Base-by-base conservation (phyloP, 2,888 invertebrate genomes). In the Ceramica pisi region DNA sequence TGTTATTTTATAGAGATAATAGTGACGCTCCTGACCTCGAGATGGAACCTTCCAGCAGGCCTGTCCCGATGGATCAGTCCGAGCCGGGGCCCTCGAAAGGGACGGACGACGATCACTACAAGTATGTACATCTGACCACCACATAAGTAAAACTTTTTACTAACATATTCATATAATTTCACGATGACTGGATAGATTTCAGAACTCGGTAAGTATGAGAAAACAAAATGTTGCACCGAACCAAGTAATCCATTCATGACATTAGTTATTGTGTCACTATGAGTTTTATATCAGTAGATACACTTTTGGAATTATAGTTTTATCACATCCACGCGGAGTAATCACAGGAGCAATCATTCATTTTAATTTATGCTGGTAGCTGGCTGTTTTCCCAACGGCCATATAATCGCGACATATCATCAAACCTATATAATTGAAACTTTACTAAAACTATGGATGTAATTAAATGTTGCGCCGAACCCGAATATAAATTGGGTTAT, bases 11-110 rank as follows among this genome's bases (percentile, higher is more conserved):
- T 38, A 73, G 72, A 21, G 0, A 12, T 35, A 50, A 26, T 0
- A 6, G 1, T 5, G 19, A 19, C 12, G 7, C 3, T 7, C 1
- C 35, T 16, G n/a, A 61, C 14, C 8, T 1, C 19, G 21, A 59
- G n/a, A 35, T 6, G 38, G 23, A 1, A 21, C 14, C 8, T 12
- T 1, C 23, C 21, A 16, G 1, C 16, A 14, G 16, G 12, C n/a
- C 46, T 14, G 48, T 10, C 14, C 21, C 62, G n/a, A 48, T 26
- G 26, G 72, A 61, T 10, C 89, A 88, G 2, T 84, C 90, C 46
- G 92, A 91, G 57, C 86, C 94, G 0, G 94, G 95, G 2, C 94
- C 95, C 0, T 95, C 95, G 5, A 93, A 91, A 71, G 84, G 87
- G 0, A 4, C 79, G 0, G 92, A 94, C 0, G 94, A 94, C 46